Evolutionary conservation across 2,888 invertebrate genomes (phyloP).

Genomic region (Ligdia adustata): DNA sequence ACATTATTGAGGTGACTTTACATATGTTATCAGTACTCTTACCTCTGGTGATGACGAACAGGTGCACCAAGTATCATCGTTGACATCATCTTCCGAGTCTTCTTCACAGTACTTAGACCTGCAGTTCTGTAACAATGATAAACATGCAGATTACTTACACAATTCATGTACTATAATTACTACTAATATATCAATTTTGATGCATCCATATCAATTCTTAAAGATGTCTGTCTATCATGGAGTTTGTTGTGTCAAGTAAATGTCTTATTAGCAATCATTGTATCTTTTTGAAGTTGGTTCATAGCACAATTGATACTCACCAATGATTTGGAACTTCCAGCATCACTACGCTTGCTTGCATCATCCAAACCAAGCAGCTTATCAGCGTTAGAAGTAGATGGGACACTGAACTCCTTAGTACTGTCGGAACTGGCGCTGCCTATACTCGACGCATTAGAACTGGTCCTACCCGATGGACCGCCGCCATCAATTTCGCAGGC

Average conservation of each 20-base stretch:
- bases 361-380: slow-evolving; percentile 68
- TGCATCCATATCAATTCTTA: too few relatives aligned
- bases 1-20: too few relatives aligned
- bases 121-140: slow-evolving; percentile 56
- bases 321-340: slow-evolving; percentile 56
- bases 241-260: too few relatives aligned
- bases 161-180: too few relatives aligned
- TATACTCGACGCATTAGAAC: slow-evolving; percentile 72
- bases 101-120: slow-evolving; percentile 58
- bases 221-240: too few relatives aligned
- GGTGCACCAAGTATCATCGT: slow-evolving; percentile 71
- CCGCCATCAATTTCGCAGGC: slow-evolving; percentile 54
- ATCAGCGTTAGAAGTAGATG: slow-evolving; percentile 76
- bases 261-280: too few relatives aligned
- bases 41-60: slow-evolving; percentile 77
- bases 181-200: too few relatives aligned
- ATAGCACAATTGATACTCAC: too few relatives aligned
- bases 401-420: slow-evolving; percentile 66
- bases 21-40: too few relatives aligned
- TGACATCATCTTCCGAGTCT: slow-evolving; percentile 71
- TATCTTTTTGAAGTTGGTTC: too few relatives aligned
- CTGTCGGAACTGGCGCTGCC: slow-evolving; percentile 68
- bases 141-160: too few relatives aligned
- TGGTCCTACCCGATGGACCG: slow-evolving; percentile 63
- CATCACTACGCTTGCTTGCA: slow-evolving; percentile 51